Percentiles rank a stretch among this genome's conserved stretches.
Conservation (phyloP, 92 coral and sea anemone genomes). For the Palythoa grandiflora region DNA sequence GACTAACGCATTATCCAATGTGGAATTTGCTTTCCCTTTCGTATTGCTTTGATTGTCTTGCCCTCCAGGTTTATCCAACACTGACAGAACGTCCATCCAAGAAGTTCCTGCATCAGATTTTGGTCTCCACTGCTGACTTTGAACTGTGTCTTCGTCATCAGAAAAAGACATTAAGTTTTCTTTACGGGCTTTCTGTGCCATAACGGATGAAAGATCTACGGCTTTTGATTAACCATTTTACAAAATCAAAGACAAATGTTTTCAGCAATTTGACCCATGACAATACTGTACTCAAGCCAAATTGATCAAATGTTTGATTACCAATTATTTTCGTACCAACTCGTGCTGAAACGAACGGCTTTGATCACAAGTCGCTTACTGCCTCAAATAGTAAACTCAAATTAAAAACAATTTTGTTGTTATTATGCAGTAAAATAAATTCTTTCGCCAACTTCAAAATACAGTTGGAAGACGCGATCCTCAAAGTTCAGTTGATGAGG, state of each 20-base stretch:
- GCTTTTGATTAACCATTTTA: neutral
- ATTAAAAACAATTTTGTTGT: neutral
- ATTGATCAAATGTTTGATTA: neutral
- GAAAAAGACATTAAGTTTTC: slow-evolving; percentile 77
- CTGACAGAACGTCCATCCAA: slow-evolving; percentile 78
- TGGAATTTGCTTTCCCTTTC: neutral
- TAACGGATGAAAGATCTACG: neutral
- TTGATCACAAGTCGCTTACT: neutral
- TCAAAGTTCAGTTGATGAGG: neutral
- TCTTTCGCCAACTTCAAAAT: neutral
- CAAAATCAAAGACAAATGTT: neutral
- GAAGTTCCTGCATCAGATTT: slow-evolving; percentile 39
- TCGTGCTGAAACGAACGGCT: slow-evolving; percentile 32
- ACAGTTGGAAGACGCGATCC: neutral
- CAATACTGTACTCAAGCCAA: neutral
- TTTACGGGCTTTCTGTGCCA: slow-evolving; percentile 49
- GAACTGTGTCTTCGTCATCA: slow-evolving; percentile 74
- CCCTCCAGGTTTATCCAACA: slow-evolving; percentile 33
- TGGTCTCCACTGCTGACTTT: slow-evolving; percentile 32
- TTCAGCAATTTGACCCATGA: neutral
- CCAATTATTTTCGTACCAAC: neutral
- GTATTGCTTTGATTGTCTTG: neutral
- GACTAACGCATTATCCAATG: neutral
- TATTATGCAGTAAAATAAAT: neutral
- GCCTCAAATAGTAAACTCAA: neutral